These are phyloP conservation scores for Sinocyclocheilus anophthalmus DNA, from an alignment of 2,113 vertebrate species.

Conservation along the genomic window DNA sequence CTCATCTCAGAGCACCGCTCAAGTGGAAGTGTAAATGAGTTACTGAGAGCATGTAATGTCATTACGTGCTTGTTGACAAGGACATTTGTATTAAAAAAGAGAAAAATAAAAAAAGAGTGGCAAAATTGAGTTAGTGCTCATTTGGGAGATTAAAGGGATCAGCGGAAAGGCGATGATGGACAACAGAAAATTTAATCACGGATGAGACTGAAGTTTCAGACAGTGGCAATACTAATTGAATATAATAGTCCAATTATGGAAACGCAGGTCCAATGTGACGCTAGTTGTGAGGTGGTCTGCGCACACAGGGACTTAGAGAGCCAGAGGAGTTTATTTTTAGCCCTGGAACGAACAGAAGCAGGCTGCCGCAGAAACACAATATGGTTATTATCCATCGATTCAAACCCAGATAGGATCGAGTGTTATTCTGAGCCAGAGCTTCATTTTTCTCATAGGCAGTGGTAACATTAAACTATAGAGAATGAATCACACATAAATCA, in stretches of 20 bases:
- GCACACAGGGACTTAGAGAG: neutral
- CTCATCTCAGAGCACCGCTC: conserved; percentile 9
- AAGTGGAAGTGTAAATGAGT: conserved; percentile 36
- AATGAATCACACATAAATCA: conserved; percentile 26
- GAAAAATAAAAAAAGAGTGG: neutral
- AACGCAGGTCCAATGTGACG: neutral
- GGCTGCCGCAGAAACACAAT: conserved; percentile 18
- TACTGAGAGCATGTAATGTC: conserved; percentile 38
- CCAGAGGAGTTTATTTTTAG: conserved; percentile 36
- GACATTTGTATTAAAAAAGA: neutral
- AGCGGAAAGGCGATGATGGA: conserved; percentile 1
- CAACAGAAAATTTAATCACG: conserved; percentile 11
- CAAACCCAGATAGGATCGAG: neutral
- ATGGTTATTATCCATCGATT: conserved; percentile 32
- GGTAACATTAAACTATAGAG: conserved; percentile 15
- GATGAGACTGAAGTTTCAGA: conserved; percentile 33
- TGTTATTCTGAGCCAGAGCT: neutral
- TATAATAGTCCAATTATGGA: conserved; percentile 31
- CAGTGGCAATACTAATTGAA: conserved; percentile 26
- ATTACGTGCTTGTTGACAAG: conserved; percentile 12
- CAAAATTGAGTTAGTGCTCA: conserved; percentile 20
- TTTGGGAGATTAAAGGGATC: conserved; percentile 27
- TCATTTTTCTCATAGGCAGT: conserved; percentile 11
- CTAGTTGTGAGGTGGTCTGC: conserved; percentile 24
- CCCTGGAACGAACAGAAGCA: conserved; percentile 11